These are phyloP conservation scores for Apis cerana DNA, from an alignment of 1,140 invertebrate species.

Conservation along the genomic window DNA sequence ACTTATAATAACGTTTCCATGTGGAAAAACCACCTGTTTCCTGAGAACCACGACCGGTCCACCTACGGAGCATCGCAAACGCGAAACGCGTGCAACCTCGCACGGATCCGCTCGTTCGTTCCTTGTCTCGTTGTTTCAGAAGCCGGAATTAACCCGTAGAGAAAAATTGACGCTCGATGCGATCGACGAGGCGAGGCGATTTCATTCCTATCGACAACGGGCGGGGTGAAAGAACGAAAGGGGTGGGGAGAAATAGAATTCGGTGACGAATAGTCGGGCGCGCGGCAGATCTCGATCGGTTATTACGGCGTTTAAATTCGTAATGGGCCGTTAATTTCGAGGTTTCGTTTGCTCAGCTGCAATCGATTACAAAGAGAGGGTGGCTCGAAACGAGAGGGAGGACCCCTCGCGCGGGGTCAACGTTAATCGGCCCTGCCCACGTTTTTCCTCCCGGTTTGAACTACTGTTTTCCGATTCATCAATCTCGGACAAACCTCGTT, in stretches of 20 bases:
- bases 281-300: constrained; percentile 42
- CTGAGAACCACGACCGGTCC: constrained; percentile 50
- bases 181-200: no score
- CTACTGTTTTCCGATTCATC: constrained; percentile 55
- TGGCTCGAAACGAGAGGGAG: constrained; percentile 8
- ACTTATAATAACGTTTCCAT: constrained; percentile 1
- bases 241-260: no score
- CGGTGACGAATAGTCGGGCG: neutral
- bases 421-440: constrained; percentile 48
- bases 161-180: no score
- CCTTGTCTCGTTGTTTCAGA: neutral
- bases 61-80: constrained; percentile 44
- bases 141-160: no score
- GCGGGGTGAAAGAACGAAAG: neutral
- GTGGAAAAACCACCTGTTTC: constrained; percentile 38
- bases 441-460: constrained; percentile 48
- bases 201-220: constrained; percentile 18
- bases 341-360: constrained; percentile 74
- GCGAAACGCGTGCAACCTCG: neutral
- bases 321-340: constrained; percentile 72
- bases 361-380: constrained; percentile 57
- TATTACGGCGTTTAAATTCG: constrained; percentile 69
- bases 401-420: constrained; percentile 16
- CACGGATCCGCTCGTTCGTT: neutral
- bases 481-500: constrained; percentile 55